Evolutionary conservation across 2,797 vertebrate genomes (phyloP).

Genomic region (Anniella stebbinsi): DNA sequence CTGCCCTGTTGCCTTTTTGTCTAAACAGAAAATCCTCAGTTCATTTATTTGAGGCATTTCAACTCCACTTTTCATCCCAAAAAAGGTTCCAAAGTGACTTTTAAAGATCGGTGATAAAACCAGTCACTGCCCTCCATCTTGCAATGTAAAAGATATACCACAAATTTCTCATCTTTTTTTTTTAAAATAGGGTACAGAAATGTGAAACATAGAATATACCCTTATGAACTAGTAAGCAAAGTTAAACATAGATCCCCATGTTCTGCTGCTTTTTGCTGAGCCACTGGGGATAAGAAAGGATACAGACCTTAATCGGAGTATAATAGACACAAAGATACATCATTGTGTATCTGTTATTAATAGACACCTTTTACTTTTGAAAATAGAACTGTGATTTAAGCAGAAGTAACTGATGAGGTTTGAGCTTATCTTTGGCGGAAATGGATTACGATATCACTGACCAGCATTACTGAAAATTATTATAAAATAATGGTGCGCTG

Average conservation of each 20-base stretch:
- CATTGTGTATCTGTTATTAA: background rate
- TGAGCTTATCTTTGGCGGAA: background rate
- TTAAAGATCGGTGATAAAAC: background rate
- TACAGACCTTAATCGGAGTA: background rate
- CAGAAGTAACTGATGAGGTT: background rate
- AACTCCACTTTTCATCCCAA: background rate
- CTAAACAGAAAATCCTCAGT: background rate
- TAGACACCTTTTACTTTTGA: background rate
- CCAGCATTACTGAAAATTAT: background rate
- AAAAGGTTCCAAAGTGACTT: background rate
- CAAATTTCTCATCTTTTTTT: background rate
- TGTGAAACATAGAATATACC: background rate
- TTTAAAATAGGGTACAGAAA: background rate
- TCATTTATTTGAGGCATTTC: background rate
- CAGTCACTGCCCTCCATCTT: background rate
- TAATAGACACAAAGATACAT: background rate
- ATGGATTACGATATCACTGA: background rate
- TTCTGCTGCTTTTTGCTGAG: background rate
- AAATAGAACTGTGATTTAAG: background rate
- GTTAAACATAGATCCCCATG: background rate
- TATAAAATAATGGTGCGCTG: background rate
- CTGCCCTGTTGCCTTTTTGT: background rate
- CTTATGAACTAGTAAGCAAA: background rate
- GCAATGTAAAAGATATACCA: background rate
- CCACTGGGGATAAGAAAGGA: background rate